Conservation (phyloP, 2,888 invertebrate species). For the Hydroisotoma schaefferi region DNA sequence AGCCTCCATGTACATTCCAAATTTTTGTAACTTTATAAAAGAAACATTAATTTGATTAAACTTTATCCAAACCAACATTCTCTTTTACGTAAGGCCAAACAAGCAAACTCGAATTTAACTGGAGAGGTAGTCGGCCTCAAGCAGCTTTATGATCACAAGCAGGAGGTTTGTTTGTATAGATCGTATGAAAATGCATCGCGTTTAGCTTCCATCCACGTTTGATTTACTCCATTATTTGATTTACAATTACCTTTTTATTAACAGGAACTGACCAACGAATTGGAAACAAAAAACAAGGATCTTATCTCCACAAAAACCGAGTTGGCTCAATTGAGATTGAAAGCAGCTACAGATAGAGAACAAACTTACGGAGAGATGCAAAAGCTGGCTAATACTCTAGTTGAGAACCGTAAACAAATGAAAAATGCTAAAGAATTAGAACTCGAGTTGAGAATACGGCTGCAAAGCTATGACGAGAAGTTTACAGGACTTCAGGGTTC, state of each 20-base stretch:
- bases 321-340: conserved; percentile 36
- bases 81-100: conserved; percentile 37
- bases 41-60: not conserved
- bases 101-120: conserved; percentile 40
- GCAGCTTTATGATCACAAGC: conserved; percentile 37
- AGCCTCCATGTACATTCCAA: conserved; percentile 33
- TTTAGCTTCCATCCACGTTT: too few relatives aligned
- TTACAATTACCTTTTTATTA: not conserved
- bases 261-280: conserved; percentile 22
- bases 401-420: conserved; percentile 40
- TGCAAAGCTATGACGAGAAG: conserved; percentile 46
- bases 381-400: conserved; percentile 36
- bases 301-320: conserved; percentile 38
- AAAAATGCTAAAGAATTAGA: conserved; percentile 45
- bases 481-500: conserved; percentile 39
- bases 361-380: conserved; percentile 44
- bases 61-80: not conserved
- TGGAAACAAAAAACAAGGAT: conserved; percentile 35
- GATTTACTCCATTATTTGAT: too few relatives aligned
- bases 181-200: too few relatives aligned
- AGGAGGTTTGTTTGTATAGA: conserved; percentile 27
- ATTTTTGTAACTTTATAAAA: not conserved
- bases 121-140: conserved; percentile 36
- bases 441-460: conserved; percentile 33
- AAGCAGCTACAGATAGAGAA: conserved; percentile 41